A percentile compares a stretch with the other conserved stretches of the same genome.
Conservation (phyloP, 2,113 vertebrate species). For the Passer domesticus region DNA sequence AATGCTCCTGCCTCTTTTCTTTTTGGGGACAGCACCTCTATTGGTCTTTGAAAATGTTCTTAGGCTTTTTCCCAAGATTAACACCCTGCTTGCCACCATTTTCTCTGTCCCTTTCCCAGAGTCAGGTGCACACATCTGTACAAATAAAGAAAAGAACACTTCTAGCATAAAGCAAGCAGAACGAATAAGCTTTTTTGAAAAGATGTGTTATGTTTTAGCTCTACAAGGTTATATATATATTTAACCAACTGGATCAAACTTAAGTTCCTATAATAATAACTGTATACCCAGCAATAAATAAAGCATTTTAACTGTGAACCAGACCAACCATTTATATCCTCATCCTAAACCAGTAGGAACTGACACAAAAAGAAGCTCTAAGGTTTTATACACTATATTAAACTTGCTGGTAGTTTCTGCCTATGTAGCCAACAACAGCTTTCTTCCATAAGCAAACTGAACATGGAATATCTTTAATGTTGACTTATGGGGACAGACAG, state of each 20-base stretch:
- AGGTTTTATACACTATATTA: neutral
- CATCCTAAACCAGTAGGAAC: neutral
- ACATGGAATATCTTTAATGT: constrained; percentile 30
- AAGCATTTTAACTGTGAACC: neutral
- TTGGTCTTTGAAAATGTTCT: neutral
- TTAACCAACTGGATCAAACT: neutral
- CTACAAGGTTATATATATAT: neutral
- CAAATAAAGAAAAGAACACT: neutral
- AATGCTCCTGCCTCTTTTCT: neutral
- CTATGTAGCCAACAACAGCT: neutral
- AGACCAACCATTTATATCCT: neutral
- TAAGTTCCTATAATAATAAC: neutral
- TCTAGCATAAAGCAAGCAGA: neutral
- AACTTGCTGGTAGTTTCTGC: neutral
- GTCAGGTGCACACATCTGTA: accelerated
- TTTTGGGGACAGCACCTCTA: neutral
- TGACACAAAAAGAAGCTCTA: neutral
- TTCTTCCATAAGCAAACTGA: constrained; percentile 28
- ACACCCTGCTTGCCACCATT: neutral
- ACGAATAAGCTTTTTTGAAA: neutral
- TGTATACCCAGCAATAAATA: neutral
- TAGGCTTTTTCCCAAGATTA: neutral
- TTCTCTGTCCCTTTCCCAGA: neutral
- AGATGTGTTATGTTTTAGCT: neutral
- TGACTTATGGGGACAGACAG: constrained; percentile 54